These are phyloP conservation scores for Rhorus exstirpatorius DNA, from an alignment of 2,888 invertebrate genomes.

Conservation along the genomic window DNA sequence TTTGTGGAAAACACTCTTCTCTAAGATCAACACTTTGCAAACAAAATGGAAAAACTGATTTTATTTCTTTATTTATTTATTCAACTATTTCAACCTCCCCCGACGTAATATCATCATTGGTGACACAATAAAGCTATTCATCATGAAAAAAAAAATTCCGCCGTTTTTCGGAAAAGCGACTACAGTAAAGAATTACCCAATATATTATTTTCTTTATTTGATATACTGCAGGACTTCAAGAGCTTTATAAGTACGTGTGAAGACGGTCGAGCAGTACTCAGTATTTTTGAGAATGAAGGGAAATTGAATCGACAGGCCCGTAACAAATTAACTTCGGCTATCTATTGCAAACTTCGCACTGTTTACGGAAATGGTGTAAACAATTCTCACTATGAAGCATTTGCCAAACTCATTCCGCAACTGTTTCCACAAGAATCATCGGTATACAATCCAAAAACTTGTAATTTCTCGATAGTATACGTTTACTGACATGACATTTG, in stretches of 20 bases:
- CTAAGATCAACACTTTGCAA: too few relatives aligned
- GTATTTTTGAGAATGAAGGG: constrained; percentile 23
- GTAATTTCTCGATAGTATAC: not conserved
- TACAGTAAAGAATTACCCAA: too few relatives aligned
- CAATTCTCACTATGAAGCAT: constrained; percentile 15
- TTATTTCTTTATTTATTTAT: too few relatives aligned
- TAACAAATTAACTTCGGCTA: constrained; percentile 33
- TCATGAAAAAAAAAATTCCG: too few relatives aligned
- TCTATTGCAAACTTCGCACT: constrained; percentile 20
- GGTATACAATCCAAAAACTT: constrained; percentile 10
- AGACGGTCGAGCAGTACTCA: constrained; percentile 24
- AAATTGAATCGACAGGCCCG: constrained; percentile 29
- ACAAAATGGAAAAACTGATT: too few relatives aligned
- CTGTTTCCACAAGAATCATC: constrained; percentile 19
- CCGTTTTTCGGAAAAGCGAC: too few relatives aligned
- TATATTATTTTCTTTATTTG: not conserved
- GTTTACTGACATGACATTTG: not conserved
- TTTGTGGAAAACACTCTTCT: too few relatives aligned
- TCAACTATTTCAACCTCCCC: too few relatives aligned
- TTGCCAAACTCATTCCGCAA: constrained; percentile 19
- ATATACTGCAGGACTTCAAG: constrained; percentile 25
- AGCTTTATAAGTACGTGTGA: constrained; percentile 22
- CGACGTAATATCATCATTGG: too few relatives aligned
- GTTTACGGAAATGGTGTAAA: not conserved
- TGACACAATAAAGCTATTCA: too few relatives aligned